Evolutionary conservation across 1,140 invertebrate genomes (phyloP).

Genomic region (Scaptomyza pallida): DNA sequence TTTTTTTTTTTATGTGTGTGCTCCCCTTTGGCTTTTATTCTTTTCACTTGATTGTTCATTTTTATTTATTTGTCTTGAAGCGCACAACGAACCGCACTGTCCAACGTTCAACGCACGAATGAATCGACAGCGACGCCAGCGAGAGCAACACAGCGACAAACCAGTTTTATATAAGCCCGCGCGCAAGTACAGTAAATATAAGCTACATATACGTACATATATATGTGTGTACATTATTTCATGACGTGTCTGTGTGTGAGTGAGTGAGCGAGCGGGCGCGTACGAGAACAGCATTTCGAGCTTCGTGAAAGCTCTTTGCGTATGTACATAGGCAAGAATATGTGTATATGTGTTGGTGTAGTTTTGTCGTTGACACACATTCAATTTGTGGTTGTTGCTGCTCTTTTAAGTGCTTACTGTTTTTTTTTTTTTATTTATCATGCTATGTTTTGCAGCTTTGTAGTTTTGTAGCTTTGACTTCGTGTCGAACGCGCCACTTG

Average conservation of each 20-base stretch:
- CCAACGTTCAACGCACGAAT: constrained; percentile 68
- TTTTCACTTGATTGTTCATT: constrained; percentile 43
- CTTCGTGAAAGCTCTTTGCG: constrained; percentile 61
- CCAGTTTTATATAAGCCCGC: constrained; percentile 61
- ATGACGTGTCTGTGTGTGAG: constrained; percentile 22
- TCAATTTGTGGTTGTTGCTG: constrained; percentile 57
- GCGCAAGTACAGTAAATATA: constrained; percentile 68
- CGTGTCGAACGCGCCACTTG: constrained; percentile 52
- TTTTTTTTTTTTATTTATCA: constrained; percentile 31
- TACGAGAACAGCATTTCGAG: constrained; percentile 26
- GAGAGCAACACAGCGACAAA: constrained; percentile 58
- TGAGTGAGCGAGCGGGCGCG: constrained; percentile 25
- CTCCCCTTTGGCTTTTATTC: constrained; percentile 65
- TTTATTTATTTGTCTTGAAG: constrained; percentile 40
- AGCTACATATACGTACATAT: constrained; percentile 39
- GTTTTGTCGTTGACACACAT: constrained; percentile 81
- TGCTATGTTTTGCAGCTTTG: constrained; percentile 19
- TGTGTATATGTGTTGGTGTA: constrained; percentile 39
- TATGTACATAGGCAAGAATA: constrained; percentile 51
- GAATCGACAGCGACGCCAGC: constrained; percentile 56
- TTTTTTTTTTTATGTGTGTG: constrained; percentile 31
- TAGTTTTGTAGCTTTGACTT: constrained; percentile 56
- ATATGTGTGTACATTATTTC: constrained; percentile 8
- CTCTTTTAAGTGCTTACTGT: constrained; percentile 53
- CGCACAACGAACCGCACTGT: constrained; percentile 65